Conservation (phyloP, 1,140 invertebrate species). For the Leptinotarsa texana region DNA sequence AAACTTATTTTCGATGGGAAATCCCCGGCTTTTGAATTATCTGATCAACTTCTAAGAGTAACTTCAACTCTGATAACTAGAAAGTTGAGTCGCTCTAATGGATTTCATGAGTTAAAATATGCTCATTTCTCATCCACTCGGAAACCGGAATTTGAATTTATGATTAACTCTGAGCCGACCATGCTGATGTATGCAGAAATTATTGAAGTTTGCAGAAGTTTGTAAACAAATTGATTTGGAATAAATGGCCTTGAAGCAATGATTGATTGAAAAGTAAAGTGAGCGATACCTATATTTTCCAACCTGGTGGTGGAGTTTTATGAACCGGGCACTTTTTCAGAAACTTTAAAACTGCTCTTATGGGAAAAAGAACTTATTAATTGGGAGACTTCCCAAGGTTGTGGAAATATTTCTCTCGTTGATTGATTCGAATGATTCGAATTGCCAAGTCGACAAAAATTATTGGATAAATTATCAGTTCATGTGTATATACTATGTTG, state of each 20-base stretch:
- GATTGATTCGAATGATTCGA: no score
- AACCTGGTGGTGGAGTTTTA: no score
- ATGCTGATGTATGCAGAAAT: constrained; percentile 10
- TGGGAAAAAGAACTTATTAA: no score
- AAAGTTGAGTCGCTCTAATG: constrained; percentile 39
- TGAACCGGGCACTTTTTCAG: no score
- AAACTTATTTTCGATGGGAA: constrained; percentile 10
- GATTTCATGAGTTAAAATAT: constrained; percentile 40
- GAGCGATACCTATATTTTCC: no score
- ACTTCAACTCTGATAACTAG: constrained; percentile 29
- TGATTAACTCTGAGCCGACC: constrained; percentile 9
- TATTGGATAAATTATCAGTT: no score
- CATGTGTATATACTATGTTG: no score
- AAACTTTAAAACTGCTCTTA: no score
- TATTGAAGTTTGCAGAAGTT: constrained; percentile 22
- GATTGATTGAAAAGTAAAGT: no score
- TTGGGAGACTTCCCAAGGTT: no score
- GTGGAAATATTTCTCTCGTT: no score
- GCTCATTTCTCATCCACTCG: constrained; percentile 37
- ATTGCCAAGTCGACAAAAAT: no score
- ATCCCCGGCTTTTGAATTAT: constrained; percentile 8
- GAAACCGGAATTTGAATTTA: constrained; percentile 25
- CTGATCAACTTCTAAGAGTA: constrained; percentile 14
- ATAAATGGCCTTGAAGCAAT: background rate
- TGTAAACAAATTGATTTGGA: constrained; percentile 20